These are phyloP conservation scores for Habrosyne pyritoides DNA, from an alignment of 2,888 invertebrate genomes.

Conservation along the genomic window DNA sequence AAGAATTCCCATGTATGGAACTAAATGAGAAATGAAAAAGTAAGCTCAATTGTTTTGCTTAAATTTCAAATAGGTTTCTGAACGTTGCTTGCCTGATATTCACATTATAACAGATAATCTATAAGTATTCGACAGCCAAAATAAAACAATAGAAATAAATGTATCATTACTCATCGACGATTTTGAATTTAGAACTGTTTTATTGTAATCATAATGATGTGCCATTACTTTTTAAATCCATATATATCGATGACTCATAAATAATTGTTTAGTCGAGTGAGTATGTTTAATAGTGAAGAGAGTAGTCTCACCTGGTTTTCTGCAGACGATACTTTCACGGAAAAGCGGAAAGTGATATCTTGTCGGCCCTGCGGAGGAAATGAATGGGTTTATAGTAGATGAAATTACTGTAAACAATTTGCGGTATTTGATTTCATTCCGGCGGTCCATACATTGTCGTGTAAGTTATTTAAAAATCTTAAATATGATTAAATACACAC, in stretches of 20 bases:
- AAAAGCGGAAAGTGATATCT: constrained; percentile 28
- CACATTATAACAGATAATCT: background rate
- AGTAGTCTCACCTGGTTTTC: constrained; percentile 32
- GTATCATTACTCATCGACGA: background rate
- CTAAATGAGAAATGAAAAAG: background rate
- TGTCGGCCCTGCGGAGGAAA: constrained; percentile 49
- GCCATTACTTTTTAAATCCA: background rate
- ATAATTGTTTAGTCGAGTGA: constrained; percentile 14
- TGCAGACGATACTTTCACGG: constrained; percentile 32
- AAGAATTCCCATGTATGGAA: constrained; percentile 40
- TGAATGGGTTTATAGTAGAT: constrained; percentile 35
- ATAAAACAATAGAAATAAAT: background rate
- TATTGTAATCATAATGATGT: background rate
- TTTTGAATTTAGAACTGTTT: background rate
- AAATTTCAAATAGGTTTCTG: background rate
- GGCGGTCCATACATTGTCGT: constrained; percentile 9
- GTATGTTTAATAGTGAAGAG: constrained; percentile 10
- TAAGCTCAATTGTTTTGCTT: constrained; percentile 8
- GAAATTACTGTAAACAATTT: constrained; percentile 24
- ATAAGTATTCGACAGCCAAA: background rate
- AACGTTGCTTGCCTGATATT: background rate
- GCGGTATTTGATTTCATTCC: constrained; percentile 27
- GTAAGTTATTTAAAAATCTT: background rate
- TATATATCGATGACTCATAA: constrained; percentile 2
- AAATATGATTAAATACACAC: no score